phyloP scores from a whole-genome alignment of 2,797 vertebrate genomes.

The Sebastes flavidus region DNA sequence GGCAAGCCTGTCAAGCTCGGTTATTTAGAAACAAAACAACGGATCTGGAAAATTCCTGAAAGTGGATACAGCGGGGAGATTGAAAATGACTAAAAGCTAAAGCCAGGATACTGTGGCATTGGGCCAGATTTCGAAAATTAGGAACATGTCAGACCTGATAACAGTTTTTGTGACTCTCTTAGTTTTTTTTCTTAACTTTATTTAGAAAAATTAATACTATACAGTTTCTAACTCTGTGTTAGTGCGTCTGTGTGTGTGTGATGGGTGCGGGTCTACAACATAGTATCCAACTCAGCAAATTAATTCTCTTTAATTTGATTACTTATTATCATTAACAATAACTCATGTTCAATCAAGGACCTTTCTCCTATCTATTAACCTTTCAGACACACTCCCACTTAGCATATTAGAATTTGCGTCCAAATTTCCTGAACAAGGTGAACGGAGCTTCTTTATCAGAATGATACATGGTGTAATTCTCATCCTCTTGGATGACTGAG shows the following conservation, averaged over 20 bases:
- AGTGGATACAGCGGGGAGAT: constrained; percentile 57
- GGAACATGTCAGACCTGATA: constrained; percentile 48
- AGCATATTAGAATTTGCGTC: constrained; percentile 81
- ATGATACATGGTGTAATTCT: constrained; percentile 81
- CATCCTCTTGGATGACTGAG: constrained; percentile 74
- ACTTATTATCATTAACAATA: constrained; percentile 89
- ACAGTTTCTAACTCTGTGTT: not conserved
- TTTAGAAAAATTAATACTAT: not conserved
- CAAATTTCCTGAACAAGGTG: constrained; percentile 72
- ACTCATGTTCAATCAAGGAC: constrained; percentile 82
- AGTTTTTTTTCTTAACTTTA: not conserved
- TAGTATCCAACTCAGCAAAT: constrained; percentile 94
- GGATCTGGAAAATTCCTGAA: constrained; percentile 68
- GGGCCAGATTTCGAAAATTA: constrained; percentile 45
- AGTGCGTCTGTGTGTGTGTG: not conserved
- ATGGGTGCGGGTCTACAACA: constrained; percentile 53
- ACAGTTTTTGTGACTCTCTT: constrained; percentile 11
- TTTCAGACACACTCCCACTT: constrained; percentile 77
- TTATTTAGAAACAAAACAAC: constrained; percentile 83
- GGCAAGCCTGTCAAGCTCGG: constrained; percentile 74
- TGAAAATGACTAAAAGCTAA: constrained; percentile 58
- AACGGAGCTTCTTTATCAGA: constrained; percentile 71
- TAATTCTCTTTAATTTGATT: constrained; percentile 92
- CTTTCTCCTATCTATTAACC: constrained; percentile 88
- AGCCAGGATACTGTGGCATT: constrained; percentile 17